Evolutionary conservation across 2,113 vertebrate genomes (phyloP).

Genomic region (Sinocyclocheilus grahami): DNA sequence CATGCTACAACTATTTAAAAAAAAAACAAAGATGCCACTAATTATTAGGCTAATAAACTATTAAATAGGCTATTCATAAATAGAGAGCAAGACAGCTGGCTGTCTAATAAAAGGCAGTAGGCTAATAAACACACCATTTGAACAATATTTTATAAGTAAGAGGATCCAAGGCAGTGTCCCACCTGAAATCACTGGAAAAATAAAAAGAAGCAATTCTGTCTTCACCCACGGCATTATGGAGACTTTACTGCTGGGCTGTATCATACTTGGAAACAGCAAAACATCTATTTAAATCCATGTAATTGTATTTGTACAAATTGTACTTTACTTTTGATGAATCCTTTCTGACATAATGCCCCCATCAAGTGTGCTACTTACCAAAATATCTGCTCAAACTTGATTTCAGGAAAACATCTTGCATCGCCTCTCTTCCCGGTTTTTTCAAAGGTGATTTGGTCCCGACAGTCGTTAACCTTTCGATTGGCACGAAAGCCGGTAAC

Average conservation of each 20-base stretch:
- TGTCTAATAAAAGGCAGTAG: neutral
- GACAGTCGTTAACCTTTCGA: neutral
- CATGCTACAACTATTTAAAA: neutral
- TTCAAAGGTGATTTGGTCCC: neutral
- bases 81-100: neutral
- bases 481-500: neutral
- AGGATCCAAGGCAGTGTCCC: neutral
- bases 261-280: neutral
- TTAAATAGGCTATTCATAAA: neutral
- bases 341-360: neutral
- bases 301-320: neutral
- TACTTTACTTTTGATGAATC: neutral
- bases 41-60: neutral
- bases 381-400: neutral
- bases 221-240: constrained; percentile 17
- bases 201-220: constrained; percentile 17
- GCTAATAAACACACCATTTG: neutral
- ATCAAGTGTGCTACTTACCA: neutral
- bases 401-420: neutral
- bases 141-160: neutral
- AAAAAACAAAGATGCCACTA: neutral
- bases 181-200: constrained; percentile 26
- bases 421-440: neutral
- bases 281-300: neutral
- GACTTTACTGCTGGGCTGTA: neutral